Evolutionary conservation across 2,797 vertebrate species (phyloP).

Genomic region (Peromyscus nudipes): DNA sequence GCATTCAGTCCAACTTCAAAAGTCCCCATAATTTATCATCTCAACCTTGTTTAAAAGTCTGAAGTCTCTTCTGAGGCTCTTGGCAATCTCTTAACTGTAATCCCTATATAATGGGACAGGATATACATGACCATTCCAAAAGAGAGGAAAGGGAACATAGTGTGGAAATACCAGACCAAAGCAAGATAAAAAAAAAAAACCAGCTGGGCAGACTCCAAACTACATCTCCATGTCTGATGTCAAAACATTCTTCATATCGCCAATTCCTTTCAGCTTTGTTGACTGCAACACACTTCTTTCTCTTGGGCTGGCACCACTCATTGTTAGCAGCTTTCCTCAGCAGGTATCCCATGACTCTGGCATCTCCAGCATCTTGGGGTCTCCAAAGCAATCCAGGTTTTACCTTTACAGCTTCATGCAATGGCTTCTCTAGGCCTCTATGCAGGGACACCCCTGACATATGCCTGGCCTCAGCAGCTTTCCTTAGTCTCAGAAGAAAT

Average conservation of each 20-base stretch:
- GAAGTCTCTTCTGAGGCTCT: not conserved
- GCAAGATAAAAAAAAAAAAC: not conserved
- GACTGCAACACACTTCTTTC: not conserved
- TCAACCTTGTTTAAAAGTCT: not conserved
- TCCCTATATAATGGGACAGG: not conserved
- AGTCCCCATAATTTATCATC: not conserved
- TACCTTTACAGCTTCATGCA: not conserved
- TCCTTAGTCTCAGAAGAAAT: not conserved
- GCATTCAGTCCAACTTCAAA: not conserved
- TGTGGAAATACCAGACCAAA: not conserved
- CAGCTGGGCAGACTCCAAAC: not conserved
- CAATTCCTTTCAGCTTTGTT: not conserved
- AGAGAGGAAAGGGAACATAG: not conserved
- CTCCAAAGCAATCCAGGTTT: not conserved
- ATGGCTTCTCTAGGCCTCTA: not conserved
- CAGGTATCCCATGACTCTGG: not conserved
- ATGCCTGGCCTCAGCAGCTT: not conserved
- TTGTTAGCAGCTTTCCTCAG: not conserved
- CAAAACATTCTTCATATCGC: not conserved
- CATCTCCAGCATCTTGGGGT: not conserved
- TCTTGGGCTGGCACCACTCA: not conserved
- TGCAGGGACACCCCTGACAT: not conserved
- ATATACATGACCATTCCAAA: not conserved
- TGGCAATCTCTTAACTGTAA: not conserved
- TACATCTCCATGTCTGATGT: not conserved